Conservation (phyloP, 2,888 invertebrate genomes). For the Callosobruchus maculatus region DNA sequence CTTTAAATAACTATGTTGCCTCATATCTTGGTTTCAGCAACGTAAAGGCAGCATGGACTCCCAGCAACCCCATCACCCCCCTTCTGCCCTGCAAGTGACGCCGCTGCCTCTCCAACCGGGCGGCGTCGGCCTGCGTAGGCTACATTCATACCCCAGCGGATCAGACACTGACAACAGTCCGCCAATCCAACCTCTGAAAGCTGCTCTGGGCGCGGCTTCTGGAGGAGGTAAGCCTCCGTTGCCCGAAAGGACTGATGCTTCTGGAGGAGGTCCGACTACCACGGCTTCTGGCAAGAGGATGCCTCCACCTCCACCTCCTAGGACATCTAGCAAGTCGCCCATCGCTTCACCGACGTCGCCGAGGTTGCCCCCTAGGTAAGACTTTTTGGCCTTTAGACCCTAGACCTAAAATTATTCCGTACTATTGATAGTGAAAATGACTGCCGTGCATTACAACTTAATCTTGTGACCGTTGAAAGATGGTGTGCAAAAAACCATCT, state of each 20-base stretch:
- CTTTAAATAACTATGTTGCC: too few species aligned
- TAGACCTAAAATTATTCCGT: too few species aligned
- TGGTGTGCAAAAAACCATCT: too few species aligned
- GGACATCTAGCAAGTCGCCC: constrained; percentile 85
- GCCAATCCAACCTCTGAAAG: constrained; percentile 62
- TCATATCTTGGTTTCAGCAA: constrained; percentile 16
- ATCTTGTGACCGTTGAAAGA: too few species aligned
- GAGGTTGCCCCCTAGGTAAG: constrained; percentile 57
- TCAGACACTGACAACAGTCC: constrained; percentile 78
- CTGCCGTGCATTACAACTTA: too few species aligned
- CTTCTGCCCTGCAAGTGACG: constrained; percentile 48
- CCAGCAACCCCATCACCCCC: constrained; percentile 45
- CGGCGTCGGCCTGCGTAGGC: constrained; percentile 59
- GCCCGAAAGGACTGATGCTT: constrained; percentile 66
- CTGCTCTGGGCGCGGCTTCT: constrained; percentile 51
- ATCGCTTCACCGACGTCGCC: constrained; percentile 80
- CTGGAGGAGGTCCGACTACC: constrained; percentile 66
- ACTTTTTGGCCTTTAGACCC: too few species aligned
- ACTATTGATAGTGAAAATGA: too few species aligned
- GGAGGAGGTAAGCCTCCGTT: constrained; percentile 65
- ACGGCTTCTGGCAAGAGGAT: constrained; percentile 66
- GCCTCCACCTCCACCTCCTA: constrained; percentile 90
- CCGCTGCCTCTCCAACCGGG: constrained; percentile 33
- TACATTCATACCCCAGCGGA: constrained; percentile 83
- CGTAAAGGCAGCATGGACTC: constrained; percentile 57